Percentiles rank a stretch among this genome's conserved stretches.
Conservation (phyloP, 1,140 invertebrate species). For the Apocrypta bakeri region DNA sequence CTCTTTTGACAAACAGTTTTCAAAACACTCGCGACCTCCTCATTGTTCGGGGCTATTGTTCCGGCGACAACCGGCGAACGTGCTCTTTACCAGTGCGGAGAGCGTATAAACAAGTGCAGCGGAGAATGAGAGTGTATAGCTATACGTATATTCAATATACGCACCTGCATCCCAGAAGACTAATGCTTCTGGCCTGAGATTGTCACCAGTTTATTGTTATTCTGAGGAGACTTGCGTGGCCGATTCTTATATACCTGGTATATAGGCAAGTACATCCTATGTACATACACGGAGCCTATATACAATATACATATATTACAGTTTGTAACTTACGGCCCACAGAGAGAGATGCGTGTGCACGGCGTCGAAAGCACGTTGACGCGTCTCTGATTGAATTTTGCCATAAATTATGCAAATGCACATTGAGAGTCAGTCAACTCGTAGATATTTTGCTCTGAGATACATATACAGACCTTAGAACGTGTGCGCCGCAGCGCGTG, state of each 20-base stretch:
- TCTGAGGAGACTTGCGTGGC: background rate
- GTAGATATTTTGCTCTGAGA: background rate
- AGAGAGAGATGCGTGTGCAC: too few species aligned
- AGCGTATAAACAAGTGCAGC: background rate
- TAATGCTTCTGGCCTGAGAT: background rate
- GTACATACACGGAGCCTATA: background rate
- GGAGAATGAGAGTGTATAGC: too few species aligned
- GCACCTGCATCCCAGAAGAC: too few species aligned
- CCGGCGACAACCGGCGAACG: background rate
- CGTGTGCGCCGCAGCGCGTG: background rate
- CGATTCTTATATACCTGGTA: background rate
- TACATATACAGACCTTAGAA: background rate
- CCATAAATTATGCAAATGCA: constrained; percentile 22
- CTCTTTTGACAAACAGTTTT: constrained; percentile 39
- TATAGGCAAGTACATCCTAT: background rate
- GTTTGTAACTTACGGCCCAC: background rate
- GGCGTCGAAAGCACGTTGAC: constrained; percentile 12
- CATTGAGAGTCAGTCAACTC: too few species aligned
- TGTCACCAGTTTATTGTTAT: background rate
- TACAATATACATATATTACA: too few species aligned
- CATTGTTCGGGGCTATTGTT: constrained; percentile 28
- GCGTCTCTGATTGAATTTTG: constrained; percentile 25
- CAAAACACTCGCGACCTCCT: constrained; percentile 31
- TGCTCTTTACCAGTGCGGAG: background rate
- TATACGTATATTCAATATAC: background rate